Conservation (phyloP, 2,797 vertebrate genomes). For the Eulemur albifrons region DNA sequence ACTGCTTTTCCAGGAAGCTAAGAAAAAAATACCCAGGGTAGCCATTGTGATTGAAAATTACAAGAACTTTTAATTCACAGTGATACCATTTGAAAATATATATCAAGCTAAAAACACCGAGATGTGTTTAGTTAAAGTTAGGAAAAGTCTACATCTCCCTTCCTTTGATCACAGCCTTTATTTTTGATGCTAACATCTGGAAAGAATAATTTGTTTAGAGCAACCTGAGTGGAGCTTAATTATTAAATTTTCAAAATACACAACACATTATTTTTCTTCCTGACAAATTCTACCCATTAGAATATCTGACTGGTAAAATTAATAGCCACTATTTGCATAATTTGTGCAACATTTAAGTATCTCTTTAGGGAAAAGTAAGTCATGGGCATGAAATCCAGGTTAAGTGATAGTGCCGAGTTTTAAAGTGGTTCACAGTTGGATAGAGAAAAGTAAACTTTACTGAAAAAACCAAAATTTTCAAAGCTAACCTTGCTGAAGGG, state of each 20-base stretch:
- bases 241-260: background rate
- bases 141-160: background rate
- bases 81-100: conserved; percentile 10
- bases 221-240: background rate
- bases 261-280: background rate
- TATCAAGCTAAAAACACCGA: background rate
- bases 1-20: background rate
- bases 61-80: background rate
- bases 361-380: background rate
- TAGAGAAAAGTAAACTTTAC: background rate
- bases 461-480: background rate
- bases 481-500: background rate
- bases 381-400: background rate
- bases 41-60: background rate
- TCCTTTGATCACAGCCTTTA: background rate
- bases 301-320: background rate
- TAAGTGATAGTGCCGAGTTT: background rate
- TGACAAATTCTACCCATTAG: background rate
- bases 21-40: background rate
- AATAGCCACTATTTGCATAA: background rate
- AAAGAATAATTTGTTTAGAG: background rate
- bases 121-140: background rate
- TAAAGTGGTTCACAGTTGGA: conserved; percentile 7
- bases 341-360: background rate
- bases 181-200: background rate